Conservation (phyloP, 2,113 vertebrate species). For the Eudyptes chrysolophus region DNA sequence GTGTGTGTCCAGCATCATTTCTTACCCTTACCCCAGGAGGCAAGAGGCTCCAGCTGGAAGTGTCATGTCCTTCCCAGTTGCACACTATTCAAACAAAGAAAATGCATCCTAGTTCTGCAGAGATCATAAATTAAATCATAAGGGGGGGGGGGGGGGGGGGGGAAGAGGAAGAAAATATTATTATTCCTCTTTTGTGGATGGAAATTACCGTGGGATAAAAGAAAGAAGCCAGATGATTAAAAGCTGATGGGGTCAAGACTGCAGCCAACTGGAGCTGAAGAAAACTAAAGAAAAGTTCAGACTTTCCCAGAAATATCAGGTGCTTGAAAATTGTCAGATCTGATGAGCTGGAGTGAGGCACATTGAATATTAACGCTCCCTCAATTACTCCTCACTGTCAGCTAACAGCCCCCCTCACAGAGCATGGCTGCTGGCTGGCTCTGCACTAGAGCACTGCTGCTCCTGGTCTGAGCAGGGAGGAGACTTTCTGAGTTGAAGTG, state of each 20-base stretch:
- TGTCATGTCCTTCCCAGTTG: no score
- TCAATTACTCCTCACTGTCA: neutral
- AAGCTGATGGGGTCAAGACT: neutral
- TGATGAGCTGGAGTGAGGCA: neutral
- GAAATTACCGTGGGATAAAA: neutral
- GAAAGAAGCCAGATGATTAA: neutral
- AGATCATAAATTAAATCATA: neutral
- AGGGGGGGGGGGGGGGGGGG: neutral
- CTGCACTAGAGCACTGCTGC: neutral
- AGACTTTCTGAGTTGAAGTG: neutral
- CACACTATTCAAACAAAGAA: neutral
- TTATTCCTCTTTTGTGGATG: neutral
- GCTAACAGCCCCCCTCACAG: neutral
- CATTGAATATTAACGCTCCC: accelerated
- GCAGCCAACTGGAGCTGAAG: neutral
- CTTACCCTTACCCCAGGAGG: neutral
- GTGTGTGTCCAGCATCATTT: accelerated
- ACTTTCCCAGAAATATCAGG: neutral
- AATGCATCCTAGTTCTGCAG: neutral
- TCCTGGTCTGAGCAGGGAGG: neutral
- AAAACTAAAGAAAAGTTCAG: neutral
- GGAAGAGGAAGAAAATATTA: neutral
- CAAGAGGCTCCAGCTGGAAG: neutral
- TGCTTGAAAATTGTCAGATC: neutral
- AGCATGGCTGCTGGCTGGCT: neutral